Evolutionary conservation across 2,113 vertebrate genomes (phyloP).

Genomic region (Saiga tatarica): DNA sequence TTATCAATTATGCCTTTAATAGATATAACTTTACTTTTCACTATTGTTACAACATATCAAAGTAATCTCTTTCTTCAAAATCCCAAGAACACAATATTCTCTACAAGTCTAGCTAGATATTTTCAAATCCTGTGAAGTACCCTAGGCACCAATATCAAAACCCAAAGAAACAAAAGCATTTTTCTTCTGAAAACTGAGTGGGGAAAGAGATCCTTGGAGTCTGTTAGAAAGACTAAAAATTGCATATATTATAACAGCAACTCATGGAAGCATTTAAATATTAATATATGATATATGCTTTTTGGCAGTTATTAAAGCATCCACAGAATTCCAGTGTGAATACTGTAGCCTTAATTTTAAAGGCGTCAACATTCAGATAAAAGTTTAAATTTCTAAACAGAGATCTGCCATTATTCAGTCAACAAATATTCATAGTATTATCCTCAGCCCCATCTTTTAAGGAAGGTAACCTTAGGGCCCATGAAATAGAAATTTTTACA

Average conservation of each 20-base stretch:
- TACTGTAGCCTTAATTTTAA: not conserved
- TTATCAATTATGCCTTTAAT: not conserved
- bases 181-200: constrained; percentile 25
- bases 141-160: constrained; percentile 12
- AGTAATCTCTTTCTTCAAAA: constrained; percentile 24
- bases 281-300: not conserved
- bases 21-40: not conserved
- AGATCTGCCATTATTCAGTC: not conserved
- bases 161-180: constrained; percentile 4
- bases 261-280: not conserved
- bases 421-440: not conserved
- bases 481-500: not conserved
- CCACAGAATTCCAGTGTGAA: not conserved
- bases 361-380: not conserved
- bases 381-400: constrained; percentile 1
- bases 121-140: not conserved
- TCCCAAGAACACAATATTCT: not conserved
- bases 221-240: constrained; percentile 15
- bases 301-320: not conserved
- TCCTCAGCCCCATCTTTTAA: not conserved
- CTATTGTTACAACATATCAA: constrained; percentile 14
- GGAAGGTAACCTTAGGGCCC: not conserved
- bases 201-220: not conserved
- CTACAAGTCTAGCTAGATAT: not conserved
- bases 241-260: not conserved